Evolutionary conservation across 2,888 invertebrate species (phyloP).

Genomic region (Melieria picta): DNA sequence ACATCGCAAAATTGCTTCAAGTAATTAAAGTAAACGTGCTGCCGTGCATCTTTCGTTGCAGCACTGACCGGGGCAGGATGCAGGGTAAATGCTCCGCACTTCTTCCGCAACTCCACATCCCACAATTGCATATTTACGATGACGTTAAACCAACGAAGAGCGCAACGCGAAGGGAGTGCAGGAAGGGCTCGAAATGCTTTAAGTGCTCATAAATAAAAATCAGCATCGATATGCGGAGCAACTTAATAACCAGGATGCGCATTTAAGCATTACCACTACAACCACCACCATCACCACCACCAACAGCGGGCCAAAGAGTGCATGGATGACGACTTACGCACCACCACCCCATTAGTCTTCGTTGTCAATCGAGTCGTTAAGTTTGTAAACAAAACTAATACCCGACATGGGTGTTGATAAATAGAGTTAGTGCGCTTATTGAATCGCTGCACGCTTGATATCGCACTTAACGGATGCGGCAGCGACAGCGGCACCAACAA

Average conservation of each 20-base stretch:
- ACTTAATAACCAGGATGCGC: constrained; percentile 28
- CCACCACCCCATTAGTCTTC: constrained; percentile 3
- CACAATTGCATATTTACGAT: constrained; percentile 57
- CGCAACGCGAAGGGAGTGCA: neutral
- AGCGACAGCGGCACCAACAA: neutral
- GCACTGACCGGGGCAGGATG: neutral
- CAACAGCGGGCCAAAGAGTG: too few species aligned
- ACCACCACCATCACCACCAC: too few species aligned
- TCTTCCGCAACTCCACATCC: constrained; percentile 44
- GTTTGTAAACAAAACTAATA: constrained; percentile 64
- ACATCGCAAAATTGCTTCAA: constrained; percentile 32
- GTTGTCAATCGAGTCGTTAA: constrained; percentile 48
- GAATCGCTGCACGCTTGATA: constrained; percentile 45
- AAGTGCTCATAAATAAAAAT: constrained; percentile 49
- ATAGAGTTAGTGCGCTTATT: constrained; percentile 45
- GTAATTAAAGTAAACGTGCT: constrained; percentile 32
- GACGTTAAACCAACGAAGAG: neutral
- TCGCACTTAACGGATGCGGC: constrained; percentile 40
- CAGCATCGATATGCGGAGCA: constrained; percentile 37
- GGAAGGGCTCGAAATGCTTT: constrained; percentile 38
- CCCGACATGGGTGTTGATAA: constrained; percentile 56
- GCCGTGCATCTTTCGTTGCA: constrained; percentile 14
- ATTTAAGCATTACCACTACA: constrained; percentile 19
- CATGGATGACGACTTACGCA: too few species aligned
- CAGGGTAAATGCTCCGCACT: neutral